These are phyloP conservation scores for Rhinolophus sinicus DNA, from an alignment of 2,113 vertebrate genomes.

Conservation along the genomic window DNA sequence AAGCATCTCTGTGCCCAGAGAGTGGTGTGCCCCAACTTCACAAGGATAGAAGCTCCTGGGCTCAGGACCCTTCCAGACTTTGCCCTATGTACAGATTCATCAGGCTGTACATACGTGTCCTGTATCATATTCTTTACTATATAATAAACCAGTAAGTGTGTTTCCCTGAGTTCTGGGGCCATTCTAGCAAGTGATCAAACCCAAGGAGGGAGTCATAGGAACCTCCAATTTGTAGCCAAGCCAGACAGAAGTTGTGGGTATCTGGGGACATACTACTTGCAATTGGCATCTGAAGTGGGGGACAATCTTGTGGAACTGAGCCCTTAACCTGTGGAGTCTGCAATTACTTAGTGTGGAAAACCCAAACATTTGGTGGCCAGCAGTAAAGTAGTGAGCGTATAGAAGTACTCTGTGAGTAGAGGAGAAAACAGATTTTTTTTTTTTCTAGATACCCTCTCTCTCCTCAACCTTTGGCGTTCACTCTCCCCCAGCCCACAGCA, in stretches of 20 bases:
- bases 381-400: background rate
- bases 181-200: background rate
- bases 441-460: background rate
- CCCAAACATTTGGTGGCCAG: background rate
- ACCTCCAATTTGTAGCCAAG: background rate
- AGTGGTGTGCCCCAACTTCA: background rate
- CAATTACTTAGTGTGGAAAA: background rate
- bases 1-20: background rate
- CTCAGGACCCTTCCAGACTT: background rate
- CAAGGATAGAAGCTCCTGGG: background rate
- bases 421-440: background rate
- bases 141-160: background rate
- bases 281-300: background rate
- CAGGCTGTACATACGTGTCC: background rate
- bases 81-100: background rate
- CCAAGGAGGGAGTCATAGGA: background rate
- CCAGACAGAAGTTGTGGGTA: background rate
- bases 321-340: background rate
- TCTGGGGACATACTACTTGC: background rate
- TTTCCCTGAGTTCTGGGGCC: slow-evolving; percentile 6
- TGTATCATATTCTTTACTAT: background rate
- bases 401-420: background rate
- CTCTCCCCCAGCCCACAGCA: background rate
- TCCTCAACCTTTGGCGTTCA: background rate
- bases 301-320: background rate